These are phyloP conservation scores for Sepiola atlantica DNA, from an alignment of 2,888 invertebrate species.

Conservation along the genomic window DNA sequence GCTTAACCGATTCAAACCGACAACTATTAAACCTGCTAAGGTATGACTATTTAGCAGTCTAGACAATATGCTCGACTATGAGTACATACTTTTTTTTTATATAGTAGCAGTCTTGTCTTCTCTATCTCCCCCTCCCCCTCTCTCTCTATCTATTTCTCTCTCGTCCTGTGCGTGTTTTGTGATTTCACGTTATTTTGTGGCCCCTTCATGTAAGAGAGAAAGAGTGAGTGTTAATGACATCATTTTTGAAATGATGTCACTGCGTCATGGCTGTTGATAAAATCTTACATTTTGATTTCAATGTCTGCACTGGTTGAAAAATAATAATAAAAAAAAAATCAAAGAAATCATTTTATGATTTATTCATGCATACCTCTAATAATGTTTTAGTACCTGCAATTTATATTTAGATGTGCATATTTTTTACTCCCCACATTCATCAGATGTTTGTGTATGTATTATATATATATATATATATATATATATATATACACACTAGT, in stretches of 20 bases:
- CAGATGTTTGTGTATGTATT: no score
- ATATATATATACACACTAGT: no score
- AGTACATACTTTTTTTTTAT: neutral
- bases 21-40: neutral
- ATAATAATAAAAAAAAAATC: no score
- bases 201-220: neutral
- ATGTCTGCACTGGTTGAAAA: neutral
- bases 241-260: slow-evolving; percentile 23
- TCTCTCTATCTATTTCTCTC: no score
- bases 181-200: neutral
- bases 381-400: neutral
- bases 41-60: neutral
- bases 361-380: neutral
- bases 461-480: no score
- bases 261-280: neutral
- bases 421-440: no score
- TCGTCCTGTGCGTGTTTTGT: neutral
- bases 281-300: neutral
- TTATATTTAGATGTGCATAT: neutral
- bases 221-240: neutral
- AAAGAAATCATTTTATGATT: neutral
- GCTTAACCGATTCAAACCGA: neutral
- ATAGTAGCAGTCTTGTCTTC: slow-evolving; percentile 32
- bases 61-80: neutral
- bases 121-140: no score